Base-by-base conservation (phyloP, 2,888 invertebrate species). In the Caenorhabditis imperialis region DNA sequence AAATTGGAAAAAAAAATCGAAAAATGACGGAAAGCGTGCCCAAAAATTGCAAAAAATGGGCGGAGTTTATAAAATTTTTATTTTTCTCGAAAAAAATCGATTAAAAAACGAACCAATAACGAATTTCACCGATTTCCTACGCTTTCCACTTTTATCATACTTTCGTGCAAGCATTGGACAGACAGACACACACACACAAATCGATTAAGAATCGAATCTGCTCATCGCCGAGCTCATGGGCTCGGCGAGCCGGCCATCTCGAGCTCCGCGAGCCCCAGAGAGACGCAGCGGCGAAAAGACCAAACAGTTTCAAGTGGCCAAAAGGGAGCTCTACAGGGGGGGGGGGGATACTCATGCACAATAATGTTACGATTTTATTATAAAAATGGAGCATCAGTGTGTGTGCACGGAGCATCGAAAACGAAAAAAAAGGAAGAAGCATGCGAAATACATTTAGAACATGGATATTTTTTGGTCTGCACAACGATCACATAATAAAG, bases 61-160 rank as follows among this genome's bases (percentile, higher is more conserved):
- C 30, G 30, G 30, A n/a, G n/a, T n/a, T n/a, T n/a, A n/a, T n/a
- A n/a, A n/a, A n/a, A n/a, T n/a, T n/a, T n/a, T n/a, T n/a, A n/a
- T n/a, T n/a, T n/a, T n/a, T n/a, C n/a, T n/a, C n/a, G n/a, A n/a
- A n/a, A n/a, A n/a, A n/a, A n/a, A n/a, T n/a, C n/a, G n/a, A n/a
- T 10, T 3, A 10, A 14, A 53, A 37, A 42, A 73, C 55, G 30
- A 53, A 77, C 77, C 77, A 42, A 82, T 67, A 35, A 85, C 76
- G 75, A 84, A 83, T 67, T 80, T 81, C 55, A 84, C 84, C 35
- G 78, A 81, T 55, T 81, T 79, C 44, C 83, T 58, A 20, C 78
- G 75, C 38, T 75, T 78, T 33, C 84, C 84, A 53, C 65, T 73
- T 72, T 79, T 81, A 55, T 81, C 84, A 74, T 83, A 84, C 47